Percentiles rank a stretch among this genome's conserved stretches.
Evolutionary conservation across 2,888 invertebrate species (phyloP).

Genomic region (Eumacrocentrus americanus): DNA sequence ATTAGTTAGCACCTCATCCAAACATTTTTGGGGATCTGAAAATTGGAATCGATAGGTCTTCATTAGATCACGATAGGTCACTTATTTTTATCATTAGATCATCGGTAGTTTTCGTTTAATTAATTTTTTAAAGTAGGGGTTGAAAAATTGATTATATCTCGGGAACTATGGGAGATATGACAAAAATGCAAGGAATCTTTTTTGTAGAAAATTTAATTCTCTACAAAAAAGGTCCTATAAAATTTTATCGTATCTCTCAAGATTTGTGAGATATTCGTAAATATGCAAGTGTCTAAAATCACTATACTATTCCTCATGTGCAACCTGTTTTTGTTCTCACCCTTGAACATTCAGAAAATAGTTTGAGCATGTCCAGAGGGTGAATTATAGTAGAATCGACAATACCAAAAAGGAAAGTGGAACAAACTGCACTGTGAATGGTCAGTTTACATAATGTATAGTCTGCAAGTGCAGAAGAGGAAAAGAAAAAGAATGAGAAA

Average conservation of each 20-base stretch:
- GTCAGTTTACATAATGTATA: background rate
- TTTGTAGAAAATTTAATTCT: background rate
- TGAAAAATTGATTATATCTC: background rate
- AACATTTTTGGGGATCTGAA: too few relatives aligned
- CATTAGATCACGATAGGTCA: too few relatives aligned
- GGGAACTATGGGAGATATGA: too few relatives aligned
- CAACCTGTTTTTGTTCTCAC: background rate
- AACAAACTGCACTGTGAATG: slow-evolving; percentile 7
- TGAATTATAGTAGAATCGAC: too few relatives aligned
- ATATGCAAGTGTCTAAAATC: too few relatives aligned
- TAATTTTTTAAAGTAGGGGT: background rate
- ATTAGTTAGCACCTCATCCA: too few relatives aligned
- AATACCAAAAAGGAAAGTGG: slow-evolving; percentile 2
- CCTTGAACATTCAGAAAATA: background rate
- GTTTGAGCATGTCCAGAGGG: background rate
- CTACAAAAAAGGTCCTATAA: background rate
- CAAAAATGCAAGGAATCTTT: background rate
- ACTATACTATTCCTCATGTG: slow-evolving; percentile 16
- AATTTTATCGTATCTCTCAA: background rate
- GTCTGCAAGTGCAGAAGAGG: background rate
- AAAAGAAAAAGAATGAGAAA: background rate
- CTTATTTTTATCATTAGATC: too few relatives aligned
- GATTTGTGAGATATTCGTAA: background rate
- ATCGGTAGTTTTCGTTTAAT: too few relatives aligned
- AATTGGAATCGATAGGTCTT: too few relatives aligned